These are phyloP conservation scores for Apis dorsata DNA, from an alignment of 1,140 invertebrate genomes.

Conservation along the genomic window DNA sequence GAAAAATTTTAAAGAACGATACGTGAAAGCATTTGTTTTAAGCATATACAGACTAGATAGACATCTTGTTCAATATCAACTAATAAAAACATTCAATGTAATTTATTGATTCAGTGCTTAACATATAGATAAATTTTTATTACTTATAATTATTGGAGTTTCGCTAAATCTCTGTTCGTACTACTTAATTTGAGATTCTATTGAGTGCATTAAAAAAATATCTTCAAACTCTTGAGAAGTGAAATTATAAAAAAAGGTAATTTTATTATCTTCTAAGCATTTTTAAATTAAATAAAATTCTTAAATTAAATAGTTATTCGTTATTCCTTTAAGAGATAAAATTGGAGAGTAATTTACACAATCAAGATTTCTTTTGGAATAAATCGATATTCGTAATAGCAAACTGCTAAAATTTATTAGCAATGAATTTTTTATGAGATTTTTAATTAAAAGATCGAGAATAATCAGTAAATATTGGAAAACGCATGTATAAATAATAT, in stretches of 20 bases:
- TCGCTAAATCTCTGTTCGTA: neutral
- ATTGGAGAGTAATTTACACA: too few species aligned
- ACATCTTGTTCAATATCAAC: neutral
- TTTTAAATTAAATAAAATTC: too few species aligned
- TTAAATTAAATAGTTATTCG: too few species aligned
- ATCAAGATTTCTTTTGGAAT: neutral
- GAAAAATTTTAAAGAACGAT: conserved; percentile 18
- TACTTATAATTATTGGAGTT: neutral
- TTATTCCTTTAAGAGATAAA: neutral
- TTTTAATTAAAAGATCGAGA: neutral
- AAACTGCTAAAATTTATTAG: neutral
- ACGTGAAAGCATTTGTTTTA: conserved; percentile 10
- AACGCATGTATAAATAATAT: neutral
- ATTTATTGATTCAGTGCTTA: too few species aligned
- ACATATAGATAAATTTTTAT: too few species aligned
- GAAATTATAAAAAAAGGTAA: too few species aligned
- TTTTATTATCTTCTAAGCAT: too few species aligned
- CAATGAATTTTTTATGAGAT: neutral
- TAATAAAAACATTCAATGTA: neutral
- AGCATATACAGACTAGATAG: neutral
- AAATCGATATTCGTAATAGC: neutral
- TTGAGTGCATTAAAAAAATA: too few species aligned
- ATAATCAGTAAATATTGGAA: neutral
- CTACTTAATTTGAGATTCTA: neutral
- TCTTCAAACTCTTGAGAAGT: too few species aligned